Evolutionary conservation across 2,888 invertebrate genomes (phyloP), one percentile per base, ranked within the genome.

Genomic region (Papilio protenor): DNA sequence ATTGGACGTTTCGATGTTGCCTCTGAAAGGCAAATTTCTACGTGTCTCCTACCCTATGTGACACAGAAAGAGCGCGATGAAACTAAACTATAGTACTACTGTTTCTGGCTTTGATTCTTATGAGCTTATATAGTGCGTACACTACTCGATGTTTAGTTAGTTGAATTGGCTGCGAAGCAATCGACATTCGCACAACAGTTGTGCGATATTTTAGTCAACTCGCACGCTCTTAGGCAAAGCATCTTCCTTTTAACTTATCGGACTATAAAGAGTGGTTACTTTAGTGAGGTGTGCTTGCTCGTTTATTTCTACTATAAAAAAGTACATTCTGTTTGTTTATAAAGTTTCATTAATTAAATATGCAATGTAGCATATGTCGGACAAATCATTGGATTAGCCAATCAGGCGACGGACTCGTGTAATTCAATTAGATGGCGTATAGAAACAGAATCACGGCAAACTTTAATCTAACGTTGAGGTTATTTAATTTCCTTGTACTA

Each of bases 361-460:
- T 12, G 11, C 59, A 73, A 2, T 47, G 21, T 70, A 49, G 49
- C 16, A 70, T 45, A 21, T 55, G 66, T 75, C 16, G 69, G 23
- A 55, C 21, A 75, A 75, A 75, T 69, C 75, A 57, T 14, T 18
- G 69, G 75, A 75, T 75, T 75, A 75, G 75, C 33, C 69, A 40
- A 69, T 69, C 70, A 45, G 55, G 69, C 21, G 55, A 69, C 23
- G 75, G 75, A 59, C 75, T 45, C n/a, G 40, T 55, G 14, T 75
- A 75, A 75, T 70, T 70, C 45, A 23, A 70, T 75, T 70, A 75
- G 75, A 57, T 45, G 69, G 27, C 55, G 23, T 57, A 75, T 70
- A 59, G 70, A n/a, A 57, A n/a, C 75, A 45, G 75, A 70, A 70
- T 75, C 75, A 75, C 75, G 57, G 57, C 75, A 75, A 47, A 70